These are phyloP conservation scores for Tachina grossa DNA, from an alignment of 2,888 invertebrate species.

Conservation along the genomic window DNA sequence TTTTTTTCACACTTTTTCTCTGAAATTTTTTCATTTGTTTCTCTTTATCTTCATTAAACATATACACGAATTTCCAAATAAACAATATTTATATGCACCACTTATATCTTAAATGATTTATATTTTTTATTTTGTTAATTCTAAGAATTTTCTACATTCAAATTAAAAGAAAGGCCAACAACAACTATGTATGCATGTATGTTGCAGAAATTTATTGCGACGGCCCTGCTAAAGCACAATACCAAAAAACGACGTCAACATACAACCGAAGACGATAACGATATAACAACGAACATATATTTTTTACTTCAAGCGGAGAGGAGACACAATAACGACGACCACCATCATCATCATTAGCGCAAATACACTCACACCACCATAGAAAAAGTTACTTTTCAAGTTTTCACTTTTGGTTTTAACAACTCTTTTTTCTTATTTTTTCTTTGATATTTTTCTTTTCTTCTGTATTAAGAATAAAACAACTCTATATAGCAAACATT, in stretches of 20 bases:
- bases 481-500: background rate
- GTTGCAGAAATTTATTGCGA: constrained; percentile 67
- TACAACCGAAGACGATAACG: constrained; percentile 66
- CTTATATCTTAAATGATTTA: constrained; percentile 43
- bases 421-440: constrained; percentile 50
- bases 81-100: constrained; percentile 45
- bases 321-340: constrained; percentile 61
- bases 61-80: constrained; percentile 19
- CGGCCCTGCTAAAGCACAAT: constrained; percentile 65
- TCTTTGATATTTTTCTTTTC: constrained; percentile 26
- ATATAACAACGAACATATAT: constrained; percentile 58
- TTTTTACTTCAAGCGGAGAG: constrained; percentile 42
- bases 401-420: constrained; percentile 75
- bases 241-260: constrained; percentile 64
- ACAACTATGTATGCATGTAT: constrained; percentile 38
- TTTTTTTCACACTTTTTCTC: constrained; percentile 57
- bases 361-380: constrained; percentile 71
- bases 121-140: constrained; percentile 48
- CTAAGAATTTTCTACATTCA: constrained; percentile 50
- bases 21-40: constrained; percentile 44
- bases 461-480: constrained; percentile 3
- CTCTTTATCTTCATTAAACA: constrained; percentile 22
- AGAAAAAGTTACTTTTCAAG: constrained; percentile 74
- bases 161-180: constrained; percentile 38
- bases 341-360: constrained; percentile 55